Conservation (phyloP, 2,113 vertebrate genomes). For the Hippocampus zosterae region DNA sequence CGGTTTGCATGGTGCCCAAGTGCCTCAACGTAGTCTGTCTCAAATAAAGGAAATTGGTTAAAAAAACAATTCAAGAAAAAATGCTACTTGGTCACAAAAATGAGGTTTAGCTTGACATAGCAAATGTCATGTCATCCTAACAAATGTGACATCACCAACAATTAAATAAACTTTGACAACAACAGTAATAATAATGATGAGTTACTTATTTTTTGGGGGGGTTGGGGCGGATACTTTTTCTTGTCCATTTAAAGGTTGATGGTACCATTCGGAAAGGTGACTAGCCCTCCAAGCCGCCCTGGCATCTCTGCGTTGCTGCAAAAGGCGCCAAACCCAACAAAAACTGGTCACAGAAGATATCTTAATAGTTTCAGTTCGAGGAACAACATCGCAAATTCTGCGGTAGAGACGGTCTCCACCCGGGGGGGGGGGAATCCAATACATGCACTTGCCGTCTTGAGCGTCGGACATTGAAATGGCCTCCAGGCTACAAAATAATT, state of each 20-base stretch:
- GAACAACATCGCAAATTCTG: not conserved
- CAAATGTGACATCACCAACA: no score
- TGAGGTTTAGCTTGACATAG: no score
- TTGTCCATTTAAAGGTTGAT: not conserved
- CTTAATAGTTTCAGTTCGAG: not conserved
- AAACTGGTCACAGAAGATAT: not conserved
- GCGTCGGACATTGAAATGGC: slow-evolving; percentile 45
- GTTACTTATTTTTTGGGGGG: not conserved
- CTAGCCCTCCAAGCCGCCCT: not conserved
- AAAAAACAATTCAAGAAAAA: no score
- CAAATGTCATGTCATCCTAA: no score
- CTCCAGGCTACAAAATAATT: slow-evolving; percentile 66
- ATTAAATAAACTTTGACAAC: no score
- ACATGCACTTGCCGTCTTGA: slow-evolving; percentile 24
- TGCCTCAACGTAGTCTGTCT: no score
- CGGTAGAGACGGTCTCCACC: slow-evolving; percentile 3
- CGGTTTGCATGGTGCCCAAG: no score
- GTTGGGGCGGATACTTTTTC: not conserved
- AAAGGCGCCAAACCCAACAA: no score
- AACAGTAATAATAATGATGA: no score
- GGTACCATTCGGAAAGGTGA: not conserved
- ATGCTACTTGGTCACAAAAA: no score
- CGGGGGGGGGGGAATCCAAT: slow-evolving; percentile 15
- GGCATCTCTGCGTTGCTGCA: no score
- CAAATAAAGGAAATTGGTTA: no score